phyloP scores from a whole-genome alignment of 2,888 invertebrate genomes.

The Tryphoninae sp. region DNA sequence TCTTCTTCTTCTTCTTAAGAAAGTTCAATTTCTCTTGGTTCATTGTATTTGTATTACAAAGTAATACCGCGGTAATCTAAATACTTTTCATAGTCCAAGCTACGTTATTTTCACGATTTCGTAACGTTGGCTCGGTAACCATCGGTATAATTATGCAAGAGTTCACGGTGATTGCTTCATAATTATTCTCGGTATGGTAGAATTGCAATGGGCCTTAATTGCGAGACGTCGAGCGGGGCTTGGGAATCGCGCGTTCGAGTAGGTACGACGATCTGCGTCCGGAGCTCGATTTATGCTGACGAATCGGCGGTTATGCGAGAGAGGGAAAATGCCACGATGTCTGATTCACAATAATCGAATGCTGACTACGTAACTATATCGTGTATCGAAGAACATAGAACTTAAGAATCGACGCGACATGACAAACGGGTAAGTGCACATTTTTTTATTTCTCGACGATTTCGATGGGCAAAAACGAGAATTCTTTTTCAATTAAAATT shows the following conservation, averaged over 20 bases:
- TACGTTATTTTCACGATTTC: slow-evolving; percentile 41
- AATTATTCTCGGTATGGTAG: slow-evolving; percentile 58
- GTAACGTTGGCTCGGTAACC: slow-evolving; percentile 28
- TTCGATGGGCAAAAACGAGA: background rate
- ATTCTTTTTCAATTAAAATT: background rate
- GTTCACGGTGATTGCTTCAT: slow-evolving; percentile 61
- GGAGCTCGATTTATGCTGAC: slow-evolving; percentile 31
- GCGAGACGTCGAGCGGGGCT: slow-evolving; percentile 32
- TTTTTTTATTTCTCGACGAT: background rate
- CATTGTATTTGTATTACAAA: slow-evolving; percentile 12
- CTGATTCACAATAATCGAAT: slow-evolving; percentile 29
- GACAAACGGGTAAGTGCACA: background rate
- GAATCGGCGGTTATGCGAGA: slow-evolving; percentile 20
- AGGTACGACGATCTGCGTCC: slow-evolving; percentile 10
- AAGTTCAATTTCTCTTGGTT: background rate
- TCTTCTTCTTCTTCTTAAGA: background rate
- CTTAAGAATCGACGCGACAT: background rate
- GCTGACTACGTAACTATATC: background rate
- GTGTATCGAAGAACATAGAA: background rate
- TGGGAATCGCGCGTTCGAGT: slow-evolving; percentile 26
- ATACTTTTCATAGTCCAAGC: slow-evolving; percentile 1
- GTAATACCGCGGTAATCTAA: background rate
- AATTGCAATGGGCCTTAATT: slow-evolving; percentile 62
- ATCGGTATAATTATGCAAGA: slow-evolving; percentile 51
- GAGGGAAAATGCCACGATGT: slow-evolving; percentile 11